Evolutionary conservation across 2,888 invertebrate species (phyloP).

Genomic region (Athalia cordata): DNA sequence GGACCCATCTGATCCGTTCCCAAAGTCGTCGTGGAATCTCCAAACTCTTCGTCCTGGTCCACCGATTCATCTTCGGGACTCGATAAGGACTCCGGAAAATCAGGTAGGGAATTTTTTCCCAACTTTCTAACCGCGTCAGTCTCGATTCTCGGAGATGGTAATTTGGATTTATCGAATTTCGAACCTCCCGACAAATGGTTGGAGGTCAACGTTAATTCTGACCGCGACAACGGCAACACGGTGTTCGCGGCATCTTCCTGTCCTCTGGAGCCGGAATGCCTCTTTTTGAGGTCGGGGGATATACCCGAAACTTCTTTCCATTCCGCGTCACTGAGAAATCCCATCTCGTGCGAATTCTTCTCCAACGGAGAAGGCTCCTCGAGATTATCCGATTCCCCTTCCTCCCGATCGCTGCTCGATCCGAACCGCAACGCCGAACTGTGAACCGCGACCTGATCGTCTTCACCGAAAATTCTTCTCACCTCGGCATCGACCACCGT

Average conservation of each 20-base stretch:
- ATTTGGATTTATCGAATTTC: too few species aligned
- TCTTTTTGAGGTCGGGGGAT: background rate
- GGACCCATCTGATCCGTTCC: too few species aligned
- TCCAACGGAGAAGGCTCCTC: background rate
- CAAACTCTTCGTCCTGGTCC: background rate
- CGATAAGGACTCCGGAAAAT: background rate
- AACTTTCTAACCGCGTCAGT: background rate
- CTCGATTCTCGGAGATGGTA: background rate
- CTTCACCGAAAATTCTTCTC: background rate
- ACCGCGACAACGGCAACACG: too few species aligned
- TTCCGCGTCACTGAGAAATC: background rate
- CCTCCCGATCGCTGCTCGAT: background rate
- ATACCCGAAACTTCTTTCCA: background rate
- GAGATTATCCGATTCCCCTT: background rate
- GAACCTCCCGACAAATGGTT: conserved; percentile 3
- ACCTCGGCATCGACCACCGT: conserved; percentile 1
- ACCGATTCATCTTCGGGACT: background rate
- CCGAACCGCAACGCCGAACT: background rate
- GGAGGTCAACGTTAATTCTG: background rate
- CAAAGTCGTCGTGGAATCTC: background rate
- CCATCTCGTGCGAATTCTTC: background rate
- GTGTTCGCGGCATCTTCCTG: background rate
- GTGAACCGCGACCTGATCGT: background rate
- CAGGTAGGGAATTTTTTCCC: background rate
- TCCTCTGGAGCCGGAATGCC: background rate